phyloP scores from a whole-genome alignment of 2,888 invertebrate species.

The Chrysina gloriosa region DNA sequence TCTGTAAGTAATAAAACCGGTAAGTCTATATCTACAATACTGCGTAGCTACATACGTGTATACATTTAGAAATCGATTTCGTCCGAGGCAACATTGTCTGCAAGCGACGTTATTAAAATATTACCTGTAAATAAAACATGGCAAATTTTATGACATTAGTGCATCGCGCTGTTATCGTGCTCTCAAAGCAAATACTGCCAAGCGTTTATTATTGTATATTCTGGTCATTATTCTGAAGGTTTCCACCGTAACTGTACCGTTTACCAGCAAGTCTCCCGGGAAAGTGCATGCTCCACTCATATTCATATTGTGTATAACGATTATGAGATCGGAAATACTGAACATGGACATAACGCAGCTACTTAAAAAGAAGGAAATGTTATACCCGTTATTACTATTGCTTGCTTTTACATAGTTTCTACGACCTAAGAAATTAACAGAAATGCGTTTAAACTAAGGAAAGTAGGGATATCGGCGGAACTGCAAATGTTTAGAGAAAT shows the following conservation, averaged over 20 bases:
- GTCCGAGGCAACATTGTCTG: no score
- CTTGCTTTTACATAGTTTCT: background rate
- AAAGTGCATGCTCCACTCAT: background rate
- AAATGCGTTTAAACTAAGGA: no score
- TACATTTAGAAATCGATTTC: no score
- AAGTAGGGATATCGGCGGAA: no score
- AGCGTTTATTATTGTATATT: background rate
- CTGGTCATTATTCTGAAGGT: background rate
- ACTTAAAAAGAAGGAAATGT: slow-evolving; percentile 7
- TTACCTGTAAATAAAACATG: background rate
- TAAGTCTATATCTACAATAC: no score
- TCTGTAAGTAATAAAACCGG: no score
- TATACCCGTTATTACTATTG: background rate
- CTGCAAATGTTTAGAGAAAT: no score
- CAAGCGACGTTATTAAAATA: no score
- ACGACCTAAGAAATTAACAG: no score
- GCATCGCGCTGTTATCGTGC: background rate
- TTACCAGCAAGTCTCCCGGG: background rate
- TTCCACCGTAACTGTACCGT: slow-evolving; percentile 6
- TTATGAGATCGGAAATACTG: background rate
- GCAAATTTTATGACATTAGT: background rate
- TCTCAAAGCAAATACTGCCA: background rate
- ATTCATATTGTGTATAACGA: background rate
- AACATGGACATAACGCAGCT: background rate
- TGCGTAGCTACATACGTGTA: no score